Evolutionary conservation across 1,140 invertebrate genomes (phyloP).

Genomic region (Littorina saxatilis): DNA sequence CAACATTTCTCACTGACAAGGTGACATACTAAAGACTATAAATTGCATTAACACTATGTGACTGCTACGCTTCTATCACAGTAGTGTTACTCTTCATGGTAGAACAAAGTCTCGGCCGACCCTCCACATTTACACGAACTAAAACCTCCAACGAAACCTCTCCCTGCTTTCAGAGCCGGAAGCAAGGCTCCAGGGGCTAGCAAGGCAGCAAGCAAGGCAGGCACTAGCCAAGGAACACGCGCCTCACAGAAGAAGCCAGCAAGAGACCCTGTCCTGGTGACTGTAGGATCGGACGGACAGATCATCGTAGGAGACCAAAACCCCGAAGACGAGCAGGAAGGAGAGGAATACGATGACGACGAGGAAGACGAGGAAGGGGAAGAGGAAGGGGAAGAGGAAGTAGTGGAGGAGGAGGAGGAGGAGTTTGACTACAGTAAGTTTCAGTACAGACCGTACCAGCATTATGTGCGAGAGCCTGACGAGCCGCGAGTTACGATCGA

Average conservation of each 20-base stretch:
- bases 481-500: background rate
- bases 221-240: background rate
- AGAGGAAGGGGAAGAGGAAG: constrained; percentile 29
- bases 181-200: background rate
- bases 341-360: constrained; percentile 12
- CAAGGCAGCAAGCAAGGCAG: constrained; percentile 3
- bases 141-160: background rate
- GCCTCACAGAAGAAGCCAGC: constrained; percentile 1
- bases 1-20: too few species aligned
- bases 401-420: constrained; percentile 20
- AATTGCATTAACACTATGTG: too few species aligned
- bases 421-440: constrained; percentile 21
- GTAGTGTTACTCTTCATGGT: too few species aligned
- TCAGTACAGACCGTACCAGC: background rate
- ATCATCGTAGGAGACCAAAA: constrained; percentile 13
- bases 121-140: background rate
- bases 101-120: too few species aligned
- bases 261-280: background rate
- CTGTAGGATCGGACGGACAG: constrained; percentile 9
- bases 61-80: too few species aligned
- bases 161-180: background rate
- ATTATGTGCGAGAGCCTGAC: background rate
- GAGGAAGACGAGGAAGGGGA: background rate
- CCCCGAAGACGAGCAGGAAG: background rate
- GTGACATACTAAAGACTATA: too few species aligned